These are phyloP conservation scores for Lasioglossum lativentre DNA, from an alignment of 2,888 invertebrate genomes.

Conservation along the genomic window DNA sequence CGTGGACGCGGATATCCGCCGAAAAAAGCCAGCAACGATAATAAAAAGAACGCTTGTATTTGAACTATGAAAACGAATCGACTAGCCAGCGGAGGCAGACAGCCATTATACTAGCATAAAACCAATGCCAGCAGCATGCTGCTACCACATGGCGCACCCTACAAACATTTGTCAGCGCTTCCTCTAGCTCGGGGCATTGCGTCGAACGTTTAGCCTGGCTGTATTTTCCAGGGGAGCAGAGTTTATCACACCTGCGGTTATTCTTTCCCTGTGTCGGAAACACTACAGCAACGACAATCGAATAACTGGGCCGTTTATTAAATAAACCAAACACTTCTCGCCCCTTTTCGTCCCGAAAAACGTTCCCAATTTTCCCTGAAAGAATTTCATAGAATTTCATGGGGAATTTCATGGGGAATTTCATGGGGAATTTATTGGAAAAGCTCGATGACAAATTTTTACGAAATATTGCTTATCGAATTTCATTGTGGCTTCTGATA, in stretches of 20 bases:
- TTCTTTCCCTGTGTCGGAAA: conserved; percentile 21
- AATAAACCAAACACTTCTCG: not conserved
- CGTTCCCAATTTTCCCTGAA: not conserved
- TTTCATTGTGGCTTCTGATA: no score
- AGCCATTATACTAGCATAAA: conserved; percentile 51
- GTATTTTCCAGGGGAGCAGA: conserved; percentile 14
- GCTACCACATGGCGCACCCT: conserved; percentile 52
- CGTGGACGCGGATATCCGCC: not conserved
- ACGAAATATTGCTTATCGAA: not conserved
- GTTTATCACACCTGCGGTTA: conserved; percentile 18
- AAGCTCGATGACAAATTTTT: not conserved
- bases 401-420: no score
- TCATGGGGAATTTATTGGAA: not conserved
- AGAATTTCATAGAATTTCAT: not conserved
- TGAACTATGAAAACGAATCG: conserved; percentile 16
- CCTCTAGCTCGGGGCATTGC: conserved; percentile 29
- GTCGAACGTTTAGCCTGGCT: conserved; percentile 15
- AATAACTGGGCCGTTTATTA: not conserved
- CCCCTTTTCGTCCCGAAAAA: not conserved
- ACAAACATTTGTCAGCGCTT: conserved; percentile 60
- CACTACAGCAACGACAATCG: not conserved
- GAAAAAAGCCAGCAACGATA: conserved; percentile 4
- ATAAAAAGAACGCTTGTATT: conserved; percentile 10
- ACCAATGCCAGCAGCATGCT: conserved; percentile 55
- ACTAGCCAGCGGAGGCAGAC: conserved; percentile 36